Base-by-base conservation (phyloP, 2,797 vertebrate species). In the Valencia hispanica region DNA sequence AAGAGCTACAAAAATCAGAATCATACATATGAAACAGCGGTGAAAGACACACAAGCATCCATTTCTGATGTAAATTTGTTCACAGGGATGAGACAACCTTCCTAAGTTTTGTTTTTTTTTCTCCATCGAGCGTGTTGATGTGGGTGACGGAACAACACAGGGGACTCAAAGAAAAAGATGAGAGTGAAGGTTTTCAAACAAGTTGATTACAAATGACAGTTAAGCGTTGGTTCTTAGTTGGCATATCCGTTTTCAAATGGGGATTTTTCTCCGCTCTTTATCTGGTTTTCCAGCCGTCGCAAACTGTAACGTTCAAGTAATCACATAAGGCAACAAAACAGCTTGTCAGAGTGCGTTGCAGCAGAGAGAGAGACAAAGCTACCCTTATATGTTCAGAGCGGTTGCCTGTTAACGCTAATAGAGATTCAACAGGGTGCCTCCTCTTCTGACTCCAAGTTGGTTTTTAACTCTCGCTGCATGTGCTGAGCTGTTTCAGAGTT, bases 171-270 rank as follows among this genome's bases (percentile, higher is more conserved):
- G 83, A 55, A 68, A 78, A 63, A 79, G 86, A 89, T 74, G 83
- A 85, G 79, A 87, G 85, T 73, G 79, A 75, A 87, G 72, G 75
- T 50, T 80, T 92, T 92, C 83, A 90, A 87, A 88, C 84, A 90
- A 88, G 81, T 83, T 91, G 85, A 93, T 92, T 84, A 89, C 76
- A 89, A 91, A 87, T 86, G 81, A 81, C 73, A 43, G 68, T 82
- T 91, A 84, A 86, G 86, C 82, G 79, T 18, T 61, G 76, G 69
- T 84, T 90, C 83, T 84, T 72, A 79, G 83, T 85, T 84, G 78
- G 80, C 70, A 51, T 84, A 87, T 92, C 84, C 78, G 55, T 82
- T 90, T 91, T 85, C 85, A 90, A 88, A 92, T 12, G 70, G 63
- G 82, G 50, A 73, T 88, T 88, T 88, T 72, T 76, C 74, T 79